Base-by-base conservation (phyloP, 2,113 vertebrate species). In the Laticauda laticaudata region DNA sequence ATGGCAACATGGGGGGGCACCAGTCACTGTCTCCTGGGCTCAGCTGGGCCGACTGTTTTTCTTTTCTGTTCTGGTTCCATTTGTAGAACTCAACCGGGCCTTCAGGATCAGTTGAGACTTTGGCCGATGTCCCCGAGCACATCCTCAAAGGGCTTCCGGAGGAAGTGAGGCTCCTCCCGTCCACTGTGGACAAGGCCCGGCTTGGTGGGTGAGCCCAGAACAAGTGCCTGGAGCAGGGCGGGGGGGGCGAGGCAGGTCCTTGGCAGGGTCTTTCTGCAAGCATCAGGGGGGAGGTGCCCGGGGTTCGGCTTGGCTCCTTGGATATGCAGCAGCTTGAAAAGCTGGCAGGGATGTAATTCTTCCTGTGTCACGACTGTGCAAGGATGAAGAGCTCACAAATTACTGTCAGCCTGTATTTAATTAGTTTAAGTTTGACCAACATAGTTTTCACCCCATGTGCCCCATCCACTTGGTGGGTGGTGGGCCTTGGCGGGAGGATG, bases 131-230 rank as follows among this genome's bases (percentile, higher is more conserved):
- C 24, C 98, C 98, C 64, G 97, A 97, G n/a, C 98, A 98, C 0
- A 97, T 98, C 54, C 95, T 98, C 2, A 96, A 97, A 94, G 98
- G 98, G 29, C 98, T 98, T 96, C 98, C 98, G 0, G 98, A 98
- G 96, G 98, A 98, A 0, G 97, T 98, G 90, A 98, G 96, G 93
- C 97, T 98, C 88, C 97, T 96, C 85, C 98, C 98, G 0, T 98
- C 98, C 89, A 97, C 98, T 48, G 98, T 98, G 4, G 97, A 98
- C 96, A 98, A 97, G 95, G 97, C 96, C 54, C 97, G 98, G 29
- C 96, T 98, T 1, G 98, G 98, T 98, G 95, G 97, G 98, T 96
- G 51, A 34, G 43, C 34, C 54, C n/a, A 24, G n/a, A 8, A 64
- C 45, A 64, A 34, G n/a, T 14, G 1, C 5, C 26, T 18, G 2